Base-by-base conservation (phyloP, 2,888 invertebrate species). In the Alcis repandata region DNA sequence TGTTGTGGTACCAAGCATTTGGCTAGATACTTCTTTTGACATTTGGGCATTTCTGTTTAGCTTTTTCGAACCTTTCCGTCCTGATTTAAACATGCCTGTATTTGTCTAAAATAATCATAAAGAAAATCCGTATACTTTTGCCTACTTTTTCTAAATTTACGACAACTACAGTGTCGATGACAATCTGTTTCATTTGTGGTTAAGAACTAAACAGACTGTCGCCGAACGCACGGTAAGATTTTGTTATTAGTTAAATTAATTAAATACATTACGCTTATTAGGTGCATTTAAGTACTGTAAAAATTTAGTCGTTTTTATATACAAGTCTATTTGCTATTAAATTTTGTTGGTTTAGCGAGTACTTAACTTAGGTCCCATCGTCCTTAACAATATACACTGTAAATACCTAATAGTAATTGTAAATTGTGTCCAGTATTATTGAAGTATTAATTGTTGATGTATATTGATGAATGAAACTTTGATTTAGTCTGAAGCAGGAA, bases 401-500 rank as follows among this genome's bases (percentile, higher is more conserved):
- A 59, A 49, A 59, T 56, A 63, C 22, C 3, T 13, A n/a, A 45
- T 49, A 48, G 32, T 56, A 13, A 43, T 43, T 56, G 63, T 64
- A 59, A 64, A 49, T 22, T 40, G 15, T 46, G 36, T 52, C 10
- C 65, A 65, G 59, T 57, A 56, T 60, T 60, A 46, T 46, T 20
- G 32, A 57, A 65, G 51, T 65, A 65, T 65, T 60, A 54, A 38
- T 20, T 51, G 36, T 45, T 48, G 43, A 38, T 59, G 53, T 56
- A 38, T 36, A 43, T 59, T 54, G 17, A 45, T 61, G 65, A 66
- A 60, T 52, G 51, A 61, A 66, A 57, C 56, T 59, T 64, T 64
- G 38, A 59, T 59, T 64, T 66, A 58, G 65, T 66, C 65, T 61
- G 65, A 61, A 46, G 52, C 65, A 60, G 52, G 52, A 66, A 66